Base-by-base conservation (phyloP, 2,888 invertebrate species). In the Apotomis turbidana region DNA sequence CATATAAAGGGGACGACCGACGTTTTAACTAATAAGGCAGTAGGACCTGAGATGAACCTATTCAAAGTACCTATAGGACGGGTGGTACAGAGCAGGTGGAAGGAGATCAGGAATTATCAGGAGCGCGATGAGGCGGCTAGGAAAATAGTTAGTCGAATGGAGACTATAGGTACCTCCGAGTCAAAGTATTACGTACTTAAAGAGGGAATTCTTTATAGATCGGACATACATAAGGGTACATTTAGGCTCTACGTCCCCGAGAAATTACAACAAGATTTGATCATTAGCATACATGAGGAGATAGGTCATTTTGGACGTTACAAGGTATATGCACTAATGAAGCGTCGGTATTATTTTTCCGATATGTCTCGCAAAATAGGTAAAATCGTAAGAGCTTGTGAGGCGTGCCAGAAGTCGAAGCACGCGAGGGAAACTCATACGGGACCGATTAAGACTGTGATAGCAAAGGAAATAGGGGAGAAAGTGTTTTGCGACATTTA, bases 291-390 rank as follows among this genome's bases (percentile, higher is more conserved):
- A 12, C 64, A 64, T 12, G 41, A 64, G 38, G 64, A 64, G 5
- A 13, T 75, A 44, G 75, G 75, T 8, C 73, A 75, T 58, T 67
- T 44, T 5, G 75, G 73, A 9, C 51, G 27, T 36, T 57, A 58
- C 13, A 68, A 73, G 13, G 55, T 73, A 5, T 49, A 60, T 3
- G 52, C 44, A 4, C 8, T 70, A 12, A 8, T 73, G 10, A 69
- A 41, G 2, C 4, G 13, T 3, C 60, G 61, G 38, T 75, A 70
- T 57, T 74, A 58, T 52, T 71, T 60, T 38, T 41, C 51, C 12
- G 38, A 36, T 49, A 71, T 38, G 52, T 59, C n/a, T 51, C 36
- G 12, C 13, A n/a, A 13, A 60, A 58, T 9, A 72, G 57, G 15
- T 10, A 38, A 5, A 9, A 36, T 74, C 2, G 15, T 75, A 12